Conservation (phyloP, 53 echinoderm and acorn worm species). For the Astropecten irregularis region DNA sequence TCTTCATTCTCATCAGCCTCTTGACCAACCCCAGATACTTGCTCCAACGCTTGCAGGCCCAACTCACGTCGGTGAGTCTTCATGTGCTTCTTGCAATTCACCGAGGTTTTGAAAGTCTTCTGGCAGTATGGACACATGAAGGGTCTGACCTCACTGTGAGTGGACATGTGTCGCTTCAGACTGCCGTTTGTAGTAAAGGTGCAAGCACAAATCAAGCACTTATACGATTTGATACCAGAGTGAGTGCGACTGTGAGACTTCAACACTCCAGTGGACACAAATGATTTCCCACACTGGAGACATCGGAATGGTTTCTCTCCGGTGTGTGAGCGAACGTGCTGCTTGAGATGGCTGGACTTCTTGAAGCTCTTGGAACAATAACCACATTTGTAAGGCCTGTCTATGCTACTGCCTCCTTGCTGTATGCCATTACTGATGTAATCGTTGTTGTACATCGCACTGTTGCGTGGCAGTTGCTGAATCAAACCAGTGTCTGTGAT, state of each 20-base stretch:
- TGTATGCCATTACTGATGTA: conserved; percentile 68
- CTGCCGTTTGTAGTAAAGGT: conserved; percentile 96
- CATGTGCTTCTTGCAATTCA: conserved; percentile 99
- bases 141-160: conserved; percentile 94
- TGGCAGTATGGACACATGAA: conserved; percentile 99
- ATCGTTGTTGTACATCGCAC: conserved; percentile 66
- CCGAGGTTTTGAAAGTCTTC: conserved; percentile 98
- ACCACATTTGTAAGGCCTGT: conserved; percentile 89
- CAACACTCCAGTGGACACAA: conserved; percentile 94
- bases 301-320: conserved; percentile 94
- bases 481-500: conserved; percentile 98
- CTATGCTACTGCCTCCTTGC: conserved; percentile 57
- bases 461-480: conserved; percentile 86
- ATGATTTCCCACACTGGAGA: conserved; percentile 82
- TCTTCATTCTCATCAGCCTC: conserved; percentile 14
- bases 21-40: conserved; percentile 38
- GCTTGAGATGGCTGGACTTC: conserved; percentile 98
- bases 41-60: conserved; percentile 78
- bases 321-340: conserved; percentile 94
- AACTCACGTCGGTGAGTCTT: conserved; percentile 94
- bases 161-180: conserved; percentile 97
- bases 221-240: conserved; percentile 89
- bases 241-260: conserved; percentile 92
- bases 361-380: conserved; percentile 92
- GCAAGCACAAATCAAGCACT: conserved; percentile 87